Conservation (phyloP, 2,797 vertebrate genomes). For the Tolypeutes matacus region DNA sequence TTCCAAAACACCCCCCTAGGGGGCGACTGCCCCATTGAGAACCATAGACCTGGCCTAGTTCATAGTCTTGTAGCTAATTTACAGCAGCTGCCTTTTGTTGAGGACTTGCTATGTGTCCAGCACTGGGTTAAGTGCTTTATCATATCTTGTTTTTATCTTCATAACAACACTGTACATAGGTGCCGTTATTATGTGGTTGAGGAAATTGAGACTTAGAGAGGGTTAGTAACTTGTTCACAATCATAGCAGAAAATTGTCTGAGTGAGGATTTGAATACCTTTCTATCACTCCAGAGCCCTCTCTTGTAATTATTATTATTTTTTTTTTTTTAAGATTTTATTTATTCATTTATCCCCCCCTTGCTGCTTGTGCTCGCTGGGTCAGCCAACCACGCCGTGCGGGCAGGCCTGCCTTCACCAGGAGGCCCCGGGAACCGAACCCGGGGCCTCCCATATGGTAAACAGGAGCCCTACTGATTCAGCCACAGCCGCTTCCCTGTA, state of each 20-base stretch:
- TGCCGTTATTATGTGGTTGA: neutral
- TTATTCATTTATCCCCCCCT: no score
- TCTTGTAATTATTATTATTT: no score
- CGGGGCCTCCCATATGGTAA: no score
- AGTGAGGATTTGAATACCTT: neutral
- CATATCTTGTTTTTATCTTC: neutral
- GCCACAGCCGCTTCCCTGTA: no score
- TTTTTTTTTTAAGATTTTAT: no score
- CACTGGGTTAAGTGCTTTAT: neutral
- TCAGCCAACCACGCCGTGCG: no score
- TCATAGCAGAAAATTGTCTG: neutral
- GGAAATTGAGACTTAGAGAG: neutral
- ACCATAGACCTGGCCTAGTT: no score
- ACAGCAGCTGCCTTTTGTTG: fast-evolving
- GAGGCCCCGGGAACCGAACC: no score
- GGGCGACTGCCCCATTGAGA: neutral
- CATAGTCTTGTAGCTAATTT: neutral
- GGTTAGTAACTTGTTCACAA: neutral
- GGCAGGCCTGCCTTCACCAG: no score
- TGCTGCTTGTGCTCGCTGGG: no score
- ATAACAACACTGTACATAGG: neutral
- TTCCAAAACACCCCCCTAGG: neutral
- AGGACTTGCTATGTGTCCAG: neutral
- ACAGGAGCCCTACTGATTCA: no score
- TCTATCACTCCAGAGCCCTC: neutral